Conservation (phyloP, 2,888 invertebrate species). For the Spodoptera exigua region DNA sequence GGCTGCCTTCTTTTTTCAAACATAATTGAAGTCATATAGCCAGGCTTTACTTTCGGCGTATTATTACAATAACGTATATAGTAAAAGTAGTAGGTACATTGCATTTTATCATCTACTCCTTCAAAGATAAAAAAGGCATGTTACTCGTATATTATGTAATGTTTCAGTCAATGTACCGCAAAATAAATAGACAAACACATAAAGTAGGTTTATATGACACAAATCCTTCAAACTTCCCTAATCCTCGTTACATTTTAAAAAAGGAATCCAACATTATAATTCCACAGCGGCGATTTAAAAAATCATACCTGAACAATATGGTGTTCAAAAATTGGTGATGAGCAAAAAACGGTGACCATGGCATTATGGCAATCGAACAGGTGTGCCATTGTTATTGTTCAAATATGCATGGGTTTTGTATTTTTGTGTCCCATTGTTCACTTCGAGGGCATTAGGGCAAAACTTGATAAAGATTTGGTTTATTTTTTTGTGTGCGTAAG, state of each 20-base stretch:
- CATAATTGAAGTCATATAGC: too few relatives aligned
- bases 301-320: slow-evolving; percentile 32
- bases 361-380: slow-evolving; percentile 66
- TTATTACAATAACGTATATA: too few relatives aligned
- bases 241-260: slow-evolving; percentile 23
- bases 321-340: slow-evolving; percentile 46
- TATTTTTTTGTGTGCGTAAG: slow-evolving; percentile 40
- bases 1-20: too few relatives aligned
- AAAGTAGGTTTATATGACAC: too few relatives aligned
- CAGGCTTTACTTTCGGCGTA: too few relatives aligned
- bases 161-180: too few relatives aligned
- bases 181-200: too few relatives aligned
- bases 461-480: slow-evolving; percentile 56
- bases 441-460: slow-evolving; percentile 68
- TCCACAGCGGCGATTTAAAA: slow-evolving; percentile 11
- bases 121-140: too few relatives aligned
- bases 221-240: slow-evolving; percentile 2
- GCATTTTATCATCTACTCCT: too few relatives aligned
- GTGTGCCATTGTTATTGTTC: slow-evolving; percentile 74
- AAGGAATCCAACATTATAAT: slow-evolving; percentile 1
- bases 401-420: slow-evolving; percentile 73
- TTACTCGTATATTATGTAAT: too few relatives aligned
- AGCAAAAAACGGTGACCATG: slow-evolving; percentile 58
- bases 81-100: too few relatives aligned
- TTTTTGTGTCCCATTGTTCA: slow-evolving; percentile 54